phyloP scores from a whole-genome alignment of 2,888 invertebrate genomes.

The Oeneis ivallda region DNA sequence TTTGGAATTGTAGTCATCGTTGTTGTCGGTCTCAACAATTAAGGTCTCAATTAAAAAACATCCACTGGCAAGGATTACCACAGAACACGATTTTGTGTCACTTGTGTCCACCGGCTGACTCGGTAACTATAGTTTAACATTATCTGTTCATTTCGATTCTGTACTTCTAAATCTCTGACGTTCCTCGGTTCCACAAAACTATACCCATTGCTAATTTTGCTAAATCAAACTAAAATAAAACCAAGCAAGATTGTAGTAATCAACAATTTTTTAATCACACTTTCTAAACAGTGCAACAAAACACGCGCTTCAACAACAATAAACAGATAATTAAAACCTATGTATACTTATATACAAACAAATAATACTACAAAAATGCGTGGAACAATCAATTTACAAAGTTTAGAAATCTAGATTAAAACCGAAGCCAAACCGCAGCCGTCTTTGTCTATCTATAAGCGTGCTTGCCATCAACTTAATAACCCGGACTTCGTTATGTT shows the following conservation, averaged over 20 bases:
- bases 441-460: conserved; percentile 64
- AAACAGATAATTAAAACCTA: conserved; percentile 76
- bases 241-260: conserved; percentile 16
- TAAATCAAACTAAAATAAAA: neutral
- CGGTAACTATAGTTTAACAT: no score
- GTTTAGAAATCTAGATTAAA: conserved; percentile 70
- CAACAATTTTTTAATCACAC: conserved; percentile 56
- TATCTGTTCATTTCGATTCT: no score
- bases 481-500: conserved; percentile 61
- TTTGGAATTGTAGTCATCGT: no score
- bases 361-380: conserved; percentile 68
- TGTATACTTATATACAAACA: conserved; percentile 80
- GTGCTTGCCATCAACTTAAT: conserved; percentile 65
- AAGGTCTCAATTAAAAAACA: no score
- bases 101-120: no score
- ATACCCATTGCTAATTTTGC: no score
- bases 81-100: no score
- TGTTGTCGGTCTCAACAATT: no score
- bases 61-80: no score
- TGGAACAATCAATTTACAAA: conserved; percentile 27
- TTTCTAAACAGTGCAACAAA: conserved; percentile 54
- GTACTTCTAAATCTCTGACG: no score
- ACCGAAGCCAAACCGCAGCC: conserved; percentile 70
- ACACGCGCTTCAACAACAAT: conserved; percentile 54
- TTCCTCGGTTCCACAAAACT: no score